phyloP scores from a whole-genome alignment of 2,113 vertebrate genomes.

The Lophura nycthemera region DNA sequence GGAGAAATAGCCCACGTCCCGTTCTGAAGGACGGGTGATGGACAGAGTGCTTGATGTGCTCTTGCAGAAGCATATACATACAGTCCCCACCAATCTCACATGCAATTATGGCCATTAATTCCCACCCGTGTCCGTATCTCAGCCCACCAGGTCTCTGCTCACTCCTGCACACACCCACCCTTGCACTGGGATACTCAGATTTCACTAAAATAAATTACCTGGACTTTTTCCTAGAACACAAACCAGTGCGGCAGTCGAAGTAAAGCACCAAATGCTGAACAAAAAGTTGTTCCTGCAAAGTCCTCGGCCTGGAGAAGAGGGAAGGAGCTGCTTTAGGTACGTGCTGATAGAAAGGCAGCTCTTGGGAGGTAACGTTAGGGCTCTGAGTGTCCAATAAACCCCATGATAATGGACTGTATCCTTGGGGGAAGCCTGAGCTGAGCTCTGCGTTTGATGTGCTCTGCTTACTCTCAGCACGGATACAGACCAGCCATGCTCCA shows the following conservation, averaged over 20 bases:
- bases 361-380: fast-evolving
- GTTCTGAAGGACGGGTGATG: fast-evolving
- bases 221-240: fast-evolving
- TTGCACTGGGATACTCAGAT: neutral
- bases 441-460: neutral
- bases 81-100: neutral
- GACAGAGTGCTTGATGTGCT: neutral
- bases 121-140: neutral
- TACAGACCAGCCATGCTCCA: neutral
- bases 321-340: neutral
- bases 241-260: neutral
- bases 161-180: too few species aligned
- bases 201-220: neutral
- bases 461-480: neutral
- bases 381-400: neutral
- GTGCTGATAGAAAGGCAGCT: neutral
- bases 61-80: neutral
- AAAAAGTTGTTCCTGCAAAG: neutral
- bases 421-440: neutral
- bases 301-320: neutral
- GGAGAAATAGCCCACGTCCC: neutral
- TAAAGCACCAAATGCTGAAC: neutral
- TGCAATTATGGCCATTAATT: neutral
- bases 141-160: neutral
- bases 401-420: too few species aligned